phyloP scores from a whole-genome alignment of 1,140 invertebrate genomes.

The Lucilia sericata region DNA sequence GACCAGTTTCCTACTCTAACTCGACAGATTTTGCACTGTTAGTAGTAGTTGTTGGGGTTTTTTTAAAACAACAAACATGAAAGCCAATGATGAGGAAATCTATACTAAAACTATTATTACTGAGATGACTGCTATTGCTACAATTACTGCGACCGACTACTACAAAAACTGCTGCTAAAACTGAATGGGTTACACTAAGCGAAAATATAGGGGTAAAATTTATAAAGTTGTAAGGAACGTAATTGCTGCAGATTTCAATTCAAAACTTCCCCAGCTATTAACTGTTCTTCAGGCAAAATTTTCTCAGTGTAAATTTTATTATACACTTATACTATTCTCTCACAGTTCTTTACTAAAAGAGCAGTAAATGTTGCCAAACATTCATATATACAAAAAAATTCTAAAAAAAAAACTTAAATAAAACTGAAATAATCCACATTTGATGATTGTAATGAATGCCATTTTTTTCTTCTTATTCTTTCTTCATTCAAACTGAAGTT shows the following conservation, averaged over 20 bases:
- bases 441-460: conserved; percentile 20
- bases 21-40: neutral
- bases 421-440: conserved; percentile 16
- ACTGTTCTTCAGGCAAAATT: too few species aligned
- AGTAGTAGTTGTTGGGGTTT: neutral
- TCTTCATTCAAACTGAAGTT: neutral
- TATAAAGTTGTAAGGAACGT: too few species aligned
- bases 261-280: too few species aligned
- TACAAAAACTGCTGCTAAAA: neutral
- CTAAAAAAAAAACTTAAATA: neutral
- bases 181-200: neutral
- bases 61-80: conserved; percentile 7
- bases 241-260: too few species aligned
- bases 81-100: conserved; percentile 26
- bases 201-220: neutral
- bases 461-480: neutral
- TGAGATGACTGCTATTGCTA: neutral
- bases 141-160: neutral
- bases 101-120: conserved; percentile 20
- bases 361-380: neutral
- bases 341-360: neutral
- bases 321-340: neutral
- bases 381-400: neutral
- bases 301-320: too few species aligned
- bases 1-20: neutral